Evolutionary conservation across 2,113 vertebrate species (phyloP).

Genomic region (mouse (Mus musculus)): DNA sequence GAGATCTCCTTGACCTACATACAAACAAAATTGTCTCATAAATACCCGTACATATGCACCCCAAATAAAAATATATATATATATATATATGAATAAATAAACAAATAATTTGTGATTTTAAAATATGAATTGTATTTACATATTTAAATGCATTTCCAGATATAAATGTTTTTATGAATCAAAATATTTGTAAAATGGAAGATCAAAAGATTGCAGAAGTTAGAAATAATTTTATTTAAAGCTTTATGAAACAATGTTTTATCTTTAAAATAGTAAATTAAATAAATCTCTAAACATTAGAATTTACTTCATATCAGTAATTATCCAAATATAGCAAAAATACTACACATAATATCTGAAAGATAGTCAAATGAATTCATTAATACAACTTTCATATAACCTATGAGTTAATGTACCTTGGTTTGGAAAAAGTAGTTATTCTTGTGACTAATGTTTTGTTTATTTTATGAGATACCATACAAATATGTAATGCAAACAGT

Average conservation of each 20-base stretch:
- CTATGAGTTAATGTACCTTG: slow-evolving; percentile 47
- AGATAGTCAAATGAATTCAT: too few relatives aligned
- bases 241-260: not conserved
- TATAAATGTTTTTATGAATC: too few relatives aligned
- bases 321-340: not conserved
- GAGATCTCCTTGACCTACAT: too few relatives aligned
- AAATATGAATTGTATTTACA: too few relatives aligned
- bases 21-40: too few relatives aligned
- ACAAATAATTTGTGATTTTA: too few relatives aligned
- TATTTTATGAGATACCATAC: slow-evolving; percentile 38
- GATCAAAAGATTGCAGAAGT: not conserved
- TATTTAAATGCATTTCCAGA: too few relatives aligned
- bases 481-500: not conserved
- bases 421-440: slow-evolving; percentile 47
- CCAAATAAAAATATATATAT: too few relatives aligned
- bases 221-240: not conserved
- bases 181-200: not conserved
- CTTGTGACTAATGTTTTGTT: slow-evolving; percentile 37
- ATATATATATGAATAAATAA: too few relatives aligned
- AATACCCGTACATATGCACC: too few relatives aligned
- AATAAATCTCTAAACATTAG: not conserved
- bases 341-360: not conserved
- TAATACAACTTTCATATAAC: slow-evolving; percentile 15
- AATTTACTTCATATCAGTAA: not conserved
- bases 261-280: not conserved